Base-by-base conservation (phyloP, 2,888 invertebrate genomes). In the Sinohyriopsis cumingii region DNA sequence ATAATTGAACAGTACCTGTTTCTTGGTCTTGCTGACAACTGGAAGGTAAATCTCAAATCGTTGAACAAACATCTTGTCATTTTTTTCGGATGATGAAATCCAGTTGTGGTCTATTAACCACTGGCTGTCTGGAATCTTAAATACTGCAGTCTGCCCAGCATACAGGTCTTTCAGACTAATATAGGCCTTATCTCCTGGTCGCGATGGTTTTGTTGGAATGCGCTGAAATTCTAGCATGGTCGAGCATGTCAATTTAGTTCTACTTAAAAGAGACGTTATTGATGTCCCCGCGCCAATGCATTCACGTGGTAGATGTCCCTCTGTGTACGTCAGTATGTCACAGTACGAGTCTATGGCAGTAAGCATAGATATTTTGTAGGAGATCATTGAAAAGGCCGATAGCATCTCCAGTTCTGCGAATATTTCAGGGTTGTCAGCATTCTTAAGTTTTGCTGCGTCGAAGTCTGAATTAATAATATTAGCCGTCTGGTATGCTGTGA, bases 1-100 rank as follows among this genome's bases (percentile, higher is more conserved):
- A 0, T 45, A 45, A 45, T 12, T 45, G 12, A 45, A 45, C 45
- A 45, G 12, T 63, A 63, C 63, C 12, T 63, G 33, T 22, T 53
- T 63, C 33, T 63, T 55, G 0, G 2, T 22, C 15, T 9, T 18
- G 22, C 63, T 63, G 20, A 12, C 24, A 54, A 63, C 54, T 9
- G 63, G 63, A 22, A 63, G 45, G 54, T 63, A 63, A 12, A 63
- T 24, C 54, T 63, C 63, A 54, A 63, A 63, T 22, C 63, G 18
- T 22, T 63, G 63, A 18, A 63, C 63, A 53, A 63, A 63, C 9
- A 63, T 63, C 22, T 53, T 53, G 3, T 63, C 55, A 24, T 24
- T 22, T 4, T 45, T 63, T 20, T 63, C 5, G 54, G 22, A 24
- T 5, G 63, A 63, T 24, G 55, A 54, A n/a, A 63, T 63, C 63